Evolutionary conservation across 2,113 vertebrate species (phyloP).

Genomic region (Baryphthengus martii): DNA sequence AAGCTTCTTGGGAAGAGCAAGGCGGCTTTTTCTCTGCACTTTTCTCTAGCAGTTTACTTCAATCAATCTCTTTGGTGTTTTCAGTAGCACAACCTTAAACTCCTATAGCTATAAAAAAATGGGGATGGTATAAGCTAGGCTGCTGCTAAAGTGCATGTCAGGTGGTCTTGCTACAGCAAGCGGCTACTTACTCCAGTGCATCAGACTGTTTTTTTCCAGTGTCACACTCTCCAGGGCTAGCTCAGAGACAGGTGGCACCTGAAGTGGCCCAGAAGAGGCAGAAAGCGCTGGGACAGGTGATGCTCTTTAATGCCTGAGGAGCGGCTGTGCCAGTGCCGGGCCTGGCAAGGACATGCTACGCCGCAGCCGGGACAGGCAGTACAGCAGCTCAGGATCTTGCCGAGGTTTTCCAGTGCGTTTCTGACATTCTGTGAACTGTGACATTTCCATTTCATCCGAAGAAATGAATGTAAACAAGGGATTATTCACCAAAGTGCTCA

Average conservation of each 20-base stretch:
- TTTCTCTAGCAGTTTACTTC: neutral
- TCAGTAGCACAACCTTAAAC: neutral
- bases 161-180: neutral
- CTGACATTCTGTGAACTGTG: conserved; percentile 21
- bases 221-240: neutral
- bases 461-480: neutral
- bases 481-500: neutral
- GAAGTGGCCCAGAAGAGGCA: neutral
- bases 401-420: neutral
- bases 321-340: neutral
- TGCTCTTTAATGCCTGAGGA: rapidly evolving
- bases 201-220: neutral
- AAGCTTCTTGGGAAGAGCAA: neutral
- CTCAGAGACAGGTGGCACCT: neutral
- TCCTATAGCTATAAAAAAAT: neutral
- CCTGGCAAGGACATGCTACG: rapidly evolving
- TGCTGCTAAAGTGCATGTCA: neutral
- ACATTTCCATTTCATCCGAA: neutral
- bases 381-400: rapidly evolving
- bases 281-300: neutral
- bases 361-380: neutral
- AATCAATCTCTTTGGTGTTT: neutral
- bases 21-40: neutral
- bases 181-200: neutral
- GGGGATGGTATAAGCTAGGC: neutral